A percentile compares a stretch with the other conserved stretches of the same genome.
phyloP scores from a whole-genome alignment of 2,797 vertebrate species.

The Linurgus olivaceus region DNA sequence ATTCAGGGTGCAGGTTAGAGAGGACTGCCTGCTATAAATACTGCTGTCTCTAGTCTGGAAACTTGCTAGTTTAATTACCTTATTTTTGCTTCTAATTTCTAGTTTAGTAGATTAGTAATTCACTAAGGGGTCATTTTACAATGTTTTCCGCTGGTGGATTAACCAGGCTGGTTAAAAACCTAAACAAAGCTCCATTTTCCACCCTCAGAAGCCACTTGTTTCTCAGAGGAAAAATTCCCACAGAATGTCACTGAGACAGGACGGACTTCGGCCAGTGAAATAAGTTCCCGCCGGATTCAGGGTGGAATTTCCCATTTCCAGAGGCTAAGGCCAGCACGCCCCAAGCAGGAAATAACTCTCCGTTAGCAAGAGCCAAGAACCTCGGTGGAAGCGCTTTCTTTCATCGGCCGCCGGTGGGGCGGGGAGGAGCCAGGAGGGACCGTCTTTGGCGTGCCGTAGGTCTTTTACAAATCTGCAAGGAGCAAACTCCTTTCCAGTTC shows the following conservation, averaged over 20 bases:
- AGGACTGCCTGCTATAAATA: not conserved
- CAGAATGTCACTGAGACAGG: not conserved
- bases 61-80: not conserved
- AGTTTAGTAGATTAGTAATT: not conserved
- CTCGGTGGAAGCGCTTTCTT: not conserved
- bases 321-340: not conserved
- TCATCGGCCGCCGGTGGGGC: not conserved
- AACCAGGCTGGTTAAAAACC: not conserved
- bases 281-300: not conserved
- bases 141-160: not conserved
- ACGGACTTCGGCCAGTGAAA: not conserved
- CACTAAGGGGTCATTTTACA: not conserved
- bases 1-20: not conserved
- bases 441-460: not conserved
- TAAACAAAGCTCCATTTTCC: not conserved
- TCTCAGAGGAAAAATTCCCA: not conserved
- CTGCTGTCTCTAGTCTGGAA: not conserved
- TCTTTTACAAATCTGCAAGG: not conserved
- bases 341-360: conserved; percentile 44
- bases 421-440: not conserved
- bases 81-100: not conserved
- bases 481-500: not conserved
- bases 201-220: not conserved
- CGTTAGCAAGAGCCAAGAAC: not conserved
- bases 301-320: conserved; percentile 57